Conservation (phyloP, 1,140 invertebrate species). For the Drosophila lacteicornis region DNA sequence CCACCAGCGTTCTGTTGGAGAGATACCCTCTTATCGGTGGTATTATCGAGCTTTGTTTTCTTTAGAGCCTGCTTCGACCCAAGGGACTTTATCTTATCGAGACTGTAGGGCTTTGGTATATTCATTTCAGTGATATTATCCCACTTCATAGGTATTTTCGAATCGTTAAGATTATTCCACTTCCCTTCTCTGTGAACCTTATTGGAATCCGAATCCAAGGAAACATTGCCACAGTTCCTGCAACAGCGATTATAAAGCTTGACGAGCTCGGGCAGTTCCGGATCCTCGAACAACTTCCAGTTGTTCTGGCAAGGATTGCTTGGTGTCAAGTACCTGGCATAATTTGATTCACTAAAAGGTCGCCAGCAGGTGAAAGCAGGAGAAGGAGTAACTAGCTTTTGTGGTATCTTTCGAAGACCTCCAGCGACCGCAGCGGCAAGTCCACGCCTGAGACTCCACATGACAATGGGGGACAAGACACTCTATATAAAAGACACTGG, state of each 20-base stretch:
- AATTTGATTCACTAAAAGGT: no score
- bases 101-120: no score
- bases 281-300: background rate
- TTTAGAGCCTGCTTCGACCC: no score
- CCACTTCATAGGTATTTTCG: no score
- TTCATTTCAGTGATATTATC: no score
- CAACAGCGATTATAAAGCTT: background rate
- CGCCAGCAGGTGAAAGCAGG: no score
- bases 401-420: background rate
- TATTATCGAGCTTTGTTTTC: no score
- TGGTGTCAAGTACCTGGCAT: background rate
- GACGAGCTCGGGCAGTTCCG: background rate
- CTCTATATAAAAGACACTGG: background rate
- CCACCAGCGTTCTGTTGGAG: no score
- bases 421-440: constrained; percentile 4
- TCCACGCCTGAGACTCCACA: constrained; percentile 20
- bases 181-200: background rate
- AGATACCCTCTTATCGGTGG: no score
- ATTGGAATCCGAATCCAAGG: background rate
- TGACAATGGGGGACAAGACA: background rate
- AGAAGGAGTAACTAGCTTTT: background rate
- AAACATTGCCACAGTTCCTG: no score
- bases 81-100: no score
- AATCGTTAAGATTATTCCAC: background rate
- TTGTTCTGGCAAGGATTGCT: background rate